Evolutionary conservation across 2,888 invertebrate genomes (phyloP).

Genomic region (Oeneis ivallda): DNA sequence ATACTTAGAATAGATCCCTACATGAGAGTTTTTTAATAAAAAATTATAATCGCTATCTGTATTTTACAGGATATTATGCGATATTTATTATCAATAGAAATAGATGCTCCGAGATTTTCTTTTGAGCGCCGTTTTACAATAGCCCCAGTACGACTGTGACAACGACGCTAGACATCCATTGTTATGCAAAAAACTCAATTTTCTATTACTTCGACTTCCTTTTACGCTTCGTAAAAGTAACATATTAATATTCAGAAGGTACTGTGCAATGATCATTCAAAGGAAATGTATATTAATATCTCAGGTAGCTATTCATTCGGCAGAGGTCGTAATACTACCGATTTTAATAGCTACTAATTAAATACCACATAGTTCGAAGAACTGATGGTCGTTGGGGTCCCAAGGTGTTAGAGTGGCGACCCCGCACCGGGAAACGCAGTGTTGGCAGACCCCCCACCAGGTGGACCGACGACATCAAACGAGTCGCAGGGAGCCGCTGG

Average conservation of each 20-base stretch:
- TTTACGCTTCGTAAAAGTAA: neutral
- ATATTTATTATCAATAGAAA: neutral
- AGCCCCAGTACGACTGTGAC: neutral
- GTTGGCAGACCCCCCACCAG: too few species aligned
- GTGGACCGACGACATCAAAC: too few species aligned
- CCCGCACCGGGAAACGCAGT: too few species aligned
- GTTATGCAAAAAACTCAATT: constrained; percentile 9
- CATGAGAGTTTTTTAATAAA: neutral
- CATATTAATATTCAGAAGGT: neutral
- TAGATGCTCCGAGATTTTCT: constrained; percentile 1
- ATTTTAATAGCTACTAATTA: too few species aligned
- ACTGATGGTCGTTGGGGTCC: too few species aligned
- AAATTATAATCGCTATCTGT: neutral
- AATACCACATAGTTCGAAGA: too few species aligned
- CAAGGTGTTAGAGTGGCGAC: too few species aligned
- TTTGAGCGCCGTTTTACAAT: neutral
- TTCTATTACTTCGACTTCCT: neutral
- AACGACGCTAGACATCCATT: neutral
- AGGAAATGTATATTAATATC: neutral
- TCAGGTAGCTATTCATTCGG: neutral
- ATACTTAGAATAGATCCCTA: too few species aligned
- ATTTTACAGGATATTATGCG: neutral
- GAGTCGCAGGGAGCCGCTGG: too few species aligned
- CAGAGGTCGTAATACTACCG: neutral
- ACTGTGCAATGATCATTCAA: neutral